Evolutionary conservation across 2,113 vertebrate species (phyloP).

Genomic region (Indicator maculatus): DNA sequence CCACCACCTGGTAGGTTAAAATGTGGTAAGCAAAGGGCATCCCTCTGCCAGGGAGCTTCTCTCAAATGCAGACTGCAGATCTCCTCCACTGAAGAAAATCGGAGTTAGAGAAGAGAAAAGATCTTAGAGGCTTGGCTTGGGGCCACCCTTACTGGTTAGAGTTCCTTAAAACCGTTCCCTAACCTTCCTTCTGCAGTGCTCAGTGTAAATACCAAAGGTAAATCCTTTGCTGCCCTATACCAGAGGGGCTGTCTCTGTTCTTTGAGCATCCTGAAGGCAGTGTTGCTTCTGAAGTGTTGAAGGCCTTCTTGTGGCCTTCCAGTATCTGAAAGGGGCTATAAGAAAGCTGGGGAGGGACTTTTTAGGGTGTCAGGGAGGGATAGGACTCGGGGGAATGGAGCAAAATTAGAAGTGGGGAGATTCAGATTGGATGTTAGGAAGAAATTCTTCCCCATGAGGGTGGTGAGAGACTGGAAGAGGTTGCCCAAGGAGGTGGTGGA

Average conservation of each 20-base stretch:
- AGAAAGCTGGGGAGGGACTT: no score
- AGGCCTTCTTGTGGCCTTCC: background rate
- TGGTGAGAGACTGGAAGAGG: no score
- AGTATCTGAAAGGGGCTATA: no score
- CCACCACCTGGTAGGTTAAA: background rate
- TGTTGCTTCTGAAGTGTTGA: constrained; percentile 12
- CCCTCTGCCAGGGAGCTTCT: background rate
- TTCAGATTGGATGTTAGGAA: no score
- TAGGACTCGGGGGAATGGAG: no score
- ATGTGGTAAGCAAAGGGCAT: background rate
- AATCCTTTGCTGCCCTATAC: background rate
- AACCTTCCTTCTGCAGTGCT: background rate
- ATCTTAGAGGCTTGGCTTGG: background rate
- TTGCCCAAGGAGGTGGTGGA: no score
- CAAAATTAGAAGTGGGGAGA: no score
- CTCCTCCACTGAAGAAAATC: background rate
- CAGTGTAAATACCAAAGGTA: background rate
- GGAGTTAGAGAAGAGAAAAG: background rate
- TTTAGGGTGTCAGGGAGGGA: no score
- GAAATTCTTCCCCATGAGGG: no score
- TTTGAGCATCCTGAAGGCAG: background rate
- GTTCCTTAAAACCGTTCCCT: background rate
- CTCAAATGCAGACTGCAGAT: background rate
- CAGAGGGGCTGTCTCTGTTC: background rate
- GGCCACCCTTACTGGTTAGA: background rate